Evolutionary conservation across 2,888 invertebrate genomes (phyloP), one percentile per base, ranked within the genome.

Genomic region (Laothoe populi): DNA sequence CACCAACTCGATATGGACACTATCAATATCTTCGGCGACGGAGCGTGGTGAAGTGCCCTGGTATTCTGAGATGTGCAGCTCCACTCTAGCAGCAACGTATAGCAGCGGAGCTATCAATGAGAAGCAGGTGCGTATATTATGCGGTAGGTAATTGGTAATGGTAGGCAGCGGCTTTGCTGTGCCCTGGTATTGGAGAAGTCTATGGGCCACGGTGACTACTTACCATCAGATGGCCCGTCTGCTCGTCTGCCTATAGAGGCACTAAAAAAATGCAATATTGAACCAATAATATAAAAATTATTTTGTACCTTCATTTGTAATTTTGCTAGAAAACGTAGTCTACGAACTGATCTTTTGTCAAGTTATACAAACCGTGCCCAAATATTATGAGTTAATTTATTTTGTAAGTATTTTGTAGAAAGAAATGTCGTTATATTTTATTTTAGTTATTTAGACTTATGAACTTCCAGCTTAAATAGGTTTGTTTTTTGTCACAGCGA

Each of bases 11-110:
- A 99, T 99, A 80, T 99, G 99, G 96, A 99, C 99, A 19, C 93
- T 99, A 74, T 98, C 98, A 57, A 99, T 99, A 88, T 98, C 98
- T 63, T 98, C 98, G 76, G 97, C 97, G 3, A 98, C 97, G 67
- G 99, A 97, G 93, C 96, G 95, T 79, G 98, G 98, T 31, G 96
- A 96, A 79, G 97, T 97, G 69, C 98, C 98, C 2, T 98, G 98
- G 98, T 99, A 99, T 92, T 98, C 98, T n/a, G 99, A 99, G 87
- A 98, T 98, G 73, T 99, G 99, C 88, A 98, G 98, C 76, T 99
- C 99, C 7, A 99, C 99, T 0, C 93, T 99, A 59, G 99, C 99
- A 2, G 98, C 99, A 46, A 99, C 99, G 0, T 99, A 99, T 87
- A 99, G 99, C 87, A 98, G 98, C 79, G 99, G 99, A 0, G 96